Evolutionary conservation across 2,113 vertebrate species (phyloP).

Genomic region (Serinus canaria): DNA sequence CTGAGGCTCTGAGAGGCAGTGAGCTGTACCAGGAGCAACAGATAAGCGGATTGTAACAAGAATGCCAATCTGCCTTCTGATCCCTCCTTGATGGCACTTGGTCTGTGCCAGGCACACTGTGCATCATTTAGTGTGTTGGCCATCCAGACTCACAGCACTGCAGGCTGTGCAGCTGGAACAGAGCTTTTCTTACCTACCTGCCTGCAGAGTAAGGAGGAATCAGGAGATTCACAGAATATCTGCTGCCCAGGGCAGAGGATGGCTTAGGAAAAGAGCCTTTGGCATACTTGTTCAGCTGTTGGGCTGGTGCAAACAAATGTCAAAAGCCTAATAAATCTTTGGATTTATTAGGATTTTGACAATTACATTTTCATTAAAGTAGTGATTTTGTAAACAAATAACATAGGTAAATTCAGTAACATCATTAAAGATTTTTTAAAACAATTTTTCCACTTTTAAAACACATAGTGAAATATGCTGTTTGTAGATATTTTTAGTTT

Average conservation of each 20-base stretch:
- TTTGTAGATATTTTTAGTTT: not conserved
- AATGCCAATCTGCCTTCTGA: not conserved
- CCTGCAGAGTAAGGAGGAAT: not conserved
- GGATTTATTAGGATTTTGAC: not conserved
- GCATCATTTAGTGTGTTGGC: not conserved
- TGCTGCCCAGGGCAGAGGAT: not conserved
- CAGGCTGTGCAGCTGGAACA: not conserved
- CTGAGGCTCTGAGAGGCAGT: not conserved
- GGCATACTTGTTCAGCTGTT: not conserved
- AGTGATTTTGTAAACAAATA: not conserved
- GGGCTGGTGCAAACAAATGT: not conserved
- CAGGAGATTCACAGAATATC: not conserved
- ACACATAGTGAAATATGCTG: not conserved
- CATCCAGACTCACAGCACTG: not conserved
- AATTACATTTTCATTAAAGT: not conserved
- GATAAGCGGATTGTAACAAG: not conserved
- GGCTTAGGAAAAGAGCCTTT: not conserved
- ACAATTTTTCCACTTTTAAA: not conserved
- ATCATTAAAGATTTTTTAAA: not conserved
- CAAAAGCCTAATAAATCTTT: not conserved
- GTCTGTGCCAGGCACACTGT: not conserved
- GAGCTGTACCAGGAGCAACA: constrained; percentile 27
- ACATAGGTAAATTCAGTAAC: not conserved
- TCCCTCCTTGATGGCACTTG: not conserved
- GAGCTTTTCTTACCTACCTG: not conserved